A percentile compares a stretch with the other conserved stretches of the same genome.
Conservation (phyloP, 2,113 vertebrate species). For the Tursiops truncatus region DNA sequence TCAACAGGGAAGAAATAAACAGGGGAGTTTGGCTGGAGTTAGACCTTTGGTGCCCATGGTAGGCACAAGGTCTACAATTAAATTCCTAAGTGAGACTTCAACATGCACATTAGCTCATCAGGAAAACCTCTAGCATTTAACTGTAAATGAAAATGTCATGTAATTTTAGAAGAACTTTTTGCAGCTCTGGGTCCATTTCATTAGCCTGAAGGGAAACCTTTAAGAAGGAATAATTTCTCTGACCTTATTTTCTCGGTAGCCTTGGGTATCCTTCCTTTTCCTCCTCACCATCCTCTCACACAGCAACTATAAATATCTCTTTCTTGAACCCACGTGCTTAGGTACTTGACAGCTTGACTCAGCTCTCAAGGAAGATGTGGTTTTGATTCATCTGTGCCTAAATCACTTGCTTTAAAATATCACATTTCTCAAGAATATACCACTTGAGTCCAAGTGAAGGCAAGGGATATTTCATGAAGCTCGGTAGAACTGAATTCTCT, state of each 20-base stretch:
- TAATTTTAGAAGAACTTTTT: background rate
- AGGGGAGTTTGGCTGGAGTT: background rate
- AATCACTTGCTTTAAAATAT: conserved; percentile 44
- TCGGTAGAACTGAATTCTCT: conserved; percentile 27
- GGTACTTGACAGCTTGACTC: background rate
- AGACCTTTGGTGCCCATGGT: background rate
- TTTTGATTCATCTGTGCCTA: background rate
- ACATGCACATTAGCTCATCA: background rate
- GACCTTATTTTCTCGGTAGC: background rate
- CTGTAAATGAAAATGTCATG: conserved; percentile 23
- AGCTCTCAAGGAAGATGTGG: background rate
- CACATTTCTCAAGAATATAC: background rate
- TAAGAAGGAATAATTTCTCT: background rate
- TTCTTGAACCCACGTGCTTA: background rate
- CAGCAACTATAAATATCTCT: background rate
- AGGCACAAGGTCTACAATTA: background rate
- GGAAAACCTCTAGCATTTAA: background rate
- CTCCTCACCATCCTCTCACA: background rate
- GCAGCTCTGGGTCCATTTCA: background rate
- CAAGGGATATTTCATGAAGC: background rate
- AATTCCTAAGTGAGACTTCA: background rate
- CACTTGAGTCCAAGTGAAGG: background rate
- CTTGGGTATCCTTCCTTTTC: background rate
- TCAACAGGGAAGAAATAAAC: background rate
- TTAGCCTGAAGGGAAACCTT: background rate